Percentiles rank a stretch among this genome's conserved stretches.
Evolutionary conservation across 2,797 vertebrate species (phyloP).

Genomic region (Peromyscus melanophrys): DNA sequence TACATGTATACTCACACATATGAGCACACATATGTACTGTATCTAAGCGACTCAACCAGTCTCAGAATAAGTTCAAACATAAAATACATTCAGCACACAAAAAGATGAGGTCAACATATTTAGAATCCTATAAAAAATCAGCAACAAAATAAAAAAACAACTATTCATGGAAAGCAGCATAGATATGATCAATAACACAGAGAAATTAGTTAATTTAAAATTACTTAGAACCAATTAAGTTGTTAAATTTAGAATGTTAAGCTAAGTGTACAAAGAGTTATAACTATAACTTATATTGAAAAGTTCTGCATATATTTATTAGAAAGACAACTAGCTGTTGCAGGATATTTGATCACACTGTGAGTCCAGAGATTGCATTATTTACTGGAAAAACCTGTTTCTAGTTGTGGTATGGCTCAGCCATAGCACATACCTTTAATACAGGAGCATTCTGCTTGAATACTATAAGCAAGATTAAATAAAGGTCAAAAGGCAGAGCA

Average conservation of each 20-base stretch:
- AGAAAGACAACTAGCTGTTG: not conserved
- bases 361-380: not conserved
- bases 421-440: not conserved
- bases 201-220: conserved; percentile 22
- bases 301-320: not conserved
- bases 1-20: not conserved
- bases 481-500: not conserved
- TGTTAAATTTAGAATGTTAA: not conserved
- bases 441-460: not conserved
- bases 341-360: not conserved
- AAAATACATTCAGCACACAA: not conserved
- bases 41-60: conserved; percentile 14
- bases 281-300: not conserved
- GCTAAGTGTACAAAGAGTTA: not conserved
- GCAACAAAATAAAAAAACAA: not conserved
- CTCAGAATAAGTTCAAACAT: not conserved
- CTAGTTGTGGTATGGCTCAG: not conserved
- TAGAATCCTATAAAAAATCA: not conserved
- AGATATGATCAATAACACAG: not conserved
- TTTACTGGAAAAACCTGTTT: not conserved
- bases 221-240: not conserved
- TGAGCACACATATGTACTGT: not conserved
- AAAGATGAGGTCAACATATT: conserved; percentile 40
- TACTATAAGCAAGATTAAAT: not conserved
- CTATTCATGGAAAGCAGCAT: not conserved